phyloP scores from a whole-genome alignment of 2,888 invertebrate genomes.

The Phortica okadai region DNA sequence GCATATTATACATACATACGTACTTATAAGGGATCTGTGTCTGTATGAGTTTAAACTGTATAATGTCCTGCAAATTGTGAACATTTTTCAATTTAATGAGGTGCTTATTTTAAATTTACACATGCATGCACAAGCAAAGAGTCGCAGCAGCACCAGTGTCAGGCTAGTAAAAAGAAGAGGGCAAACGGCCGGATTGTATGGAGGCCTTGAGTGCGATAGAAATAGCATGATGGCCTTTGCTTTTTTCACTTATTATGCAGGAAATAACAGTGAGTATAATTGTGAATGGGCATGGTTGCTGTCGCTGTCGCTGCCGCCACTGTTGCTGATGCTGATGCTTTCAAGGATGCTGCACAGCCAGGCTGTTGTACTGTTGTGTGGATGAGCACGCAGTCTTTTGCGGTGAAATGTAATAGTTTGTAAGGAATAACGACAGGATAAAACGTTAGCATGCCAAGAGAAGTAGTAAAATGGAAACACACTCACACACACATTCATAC shows the following conservation, averaged over 20 bases:
- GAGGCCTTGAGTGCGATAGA: background rate
- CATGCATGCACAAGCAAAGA: slow-evolving; percentile 52
- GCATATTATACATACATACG: slow-evolving; percentile 20
- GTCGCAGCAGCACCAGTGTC: slow-evolving; percentile 5
- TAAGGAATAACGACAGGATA: slow-evolving; percentile 45
- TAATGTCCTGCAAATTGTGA: slow-evolving; percentile 67
- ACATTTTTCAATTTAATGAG: slow-evolving; percentile 73
- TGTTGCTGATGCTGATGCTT: background rate
- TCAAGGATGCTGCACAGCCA: background rate
- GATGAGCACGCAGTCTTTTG: slow-evolving; percentile 33
- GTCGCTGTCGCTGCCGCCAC: too few species aligned
- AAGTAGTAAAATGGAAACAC: background rate
- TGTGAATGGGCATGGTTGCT: slow-evolving; percentile 19
- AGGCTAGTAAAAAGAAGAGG: slow-evolving; percentile 24
- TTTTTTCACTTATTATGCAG: background rate
- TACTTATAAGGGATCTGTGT: background rate
- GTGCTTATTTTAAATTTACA: slow-evolving; percentile 71
- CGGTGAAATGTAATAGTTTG: slow-evolving; percentile 46
- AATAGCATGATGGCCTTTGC: slow-evolving; percentile 5
- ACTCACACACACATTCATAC: slow-evolving; percentile 3
- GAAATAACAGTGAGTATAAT: background rate
- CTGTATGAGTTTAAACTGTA: slow-evolving; percentile 53
- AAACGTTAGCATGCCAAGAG: slow-evolving; percentile 32
- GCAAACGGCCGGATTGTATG: background rate
- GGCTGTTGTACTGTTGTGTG: background rate